phyloP scores from a whole-genome alignment of 1,140 invertebrate genomes.

The Drosophila aff. region DNA sequence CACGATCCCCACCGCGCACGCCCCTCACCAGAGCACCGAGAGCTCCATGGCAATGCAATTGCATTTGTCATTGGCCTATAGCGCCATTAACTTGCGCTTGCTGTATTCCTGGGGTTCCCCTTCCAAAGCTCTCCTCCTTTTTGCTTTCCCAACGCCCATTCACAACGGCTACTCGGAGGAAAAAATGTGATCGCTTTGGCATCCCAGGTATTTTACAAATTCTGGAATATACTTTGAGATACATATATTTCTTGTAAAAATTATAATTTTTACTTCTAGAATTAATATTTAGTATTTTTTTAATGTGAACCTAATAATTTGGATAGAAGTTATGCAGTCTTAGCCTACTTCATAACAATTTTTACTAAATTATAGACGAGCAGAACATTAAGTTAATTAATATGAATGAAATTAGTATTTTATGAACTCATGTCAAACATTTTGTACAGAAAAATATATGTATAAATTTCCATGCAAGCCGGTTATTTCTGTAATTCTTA shows the following conservation, averaged over 20 bases:
- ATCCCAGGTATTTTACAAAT: no score
- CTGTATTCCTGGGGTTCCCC: slow-evolving; percentile 27
- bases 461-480: no score
- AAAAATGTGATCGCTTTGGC: not conserved
- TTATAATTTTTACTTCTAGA: not conserved
- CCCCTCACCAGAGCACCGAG: not conserved
- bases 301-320: not conserved
- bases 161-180: slow-evolving; percentile 1
- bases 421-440: no score
- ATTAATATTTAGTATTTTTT: not conserved
- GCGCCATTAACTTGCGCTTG: slow-evolving; percentile 68
- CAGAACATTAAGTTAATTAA: no score
- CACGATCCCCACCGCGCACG: slow-evolving; percentile 1
- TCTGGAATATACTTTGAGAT: not conserved
- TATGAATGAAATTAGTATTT: no score
- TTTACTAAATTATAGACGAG: not conserved
- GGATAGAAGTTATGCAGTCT: not conserved
- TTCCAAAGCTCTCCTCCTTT: not conserved
- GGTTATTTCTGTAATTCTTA: not conserved
- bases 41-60: slow-evolving; percentile 63
- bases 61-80: slow-evolving; percentile 82
- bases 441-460: no score
- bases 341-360: not conserved
- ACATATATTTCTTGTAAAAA: not conserved
- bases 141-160: slow-evolving; percentile 1